Evolutionary conservation across 2,888 invertebrate species (phyloP).

Genomic region (Willowsia nigromaculata): DNA sequence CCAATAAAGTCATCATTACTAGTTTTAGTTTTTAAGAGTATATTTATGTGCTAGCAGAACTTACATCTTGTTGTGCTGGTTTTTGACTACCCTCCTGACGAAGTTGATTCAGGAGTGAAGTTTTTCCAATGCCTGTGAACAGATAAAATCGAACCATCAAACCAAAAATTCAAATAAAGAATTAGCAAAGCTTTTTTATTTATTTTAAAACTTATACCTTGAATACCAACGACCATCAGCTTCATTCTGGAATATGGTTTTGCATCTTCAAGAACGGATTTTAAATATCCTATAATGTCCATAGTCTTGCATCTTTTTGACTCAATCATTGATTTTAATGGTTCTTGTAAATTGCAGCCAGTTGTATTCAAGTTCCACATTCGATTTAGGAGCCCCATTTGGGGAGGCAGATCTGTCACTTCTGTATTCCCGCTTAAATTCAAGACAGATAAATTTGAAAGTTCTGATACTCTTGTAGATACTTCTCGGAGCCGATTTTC

Average conservation of each 20-base stretch:
- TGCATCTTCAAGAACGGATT: constrained; percentile 91
- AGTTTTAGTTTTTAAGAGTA: background rate
- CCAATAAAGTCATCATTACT: background rate
- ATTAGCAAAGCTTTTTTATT: too few species aligned
- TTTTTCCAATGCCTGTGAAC: constrained; percentile 86
- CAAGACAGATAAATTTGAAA: constrained; percentile 93
- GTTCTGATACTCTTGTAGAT: constrained; percentile 91
- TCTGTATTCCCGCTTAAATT: constrained; percentile 94
- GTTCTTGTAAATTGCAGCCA: constrained; percentile 93
- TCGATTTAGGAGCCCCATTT: constrained; percentile 94
- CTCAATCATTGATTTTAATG: constrained; percentile 93
- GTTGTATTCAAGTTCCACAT: constrained; percentile 97
- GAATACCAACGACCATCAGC: constrained; percentile 96
- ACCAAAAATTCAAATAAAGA: too few species aligned
- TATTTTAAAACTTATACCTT: constrained; percentile 81
- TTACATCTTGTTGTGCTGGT: constrained; percentile 76
- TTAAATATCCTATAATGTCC: constrained; percentile 94
- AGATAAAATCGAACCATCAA: background rate
- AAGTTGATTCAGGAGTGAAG: constrained; percentile 92
- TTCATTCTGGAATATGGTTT: constrained; percentile 97
- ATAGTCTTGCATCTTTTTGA: constrained; percentile 96
- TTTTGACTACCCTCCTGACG: constrained; percentile 88
- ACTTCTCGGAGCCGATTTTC: constrained; percentile 90
- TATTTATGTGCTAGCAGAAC: background rate
- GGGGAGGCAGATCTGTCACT: constrained; percentile 93